Evolutionary conservation across 2,797 vertebrate genomes (phyloP), one percentile per base, ranked within the genome.

Genomic region (Otus scops): DNA sequence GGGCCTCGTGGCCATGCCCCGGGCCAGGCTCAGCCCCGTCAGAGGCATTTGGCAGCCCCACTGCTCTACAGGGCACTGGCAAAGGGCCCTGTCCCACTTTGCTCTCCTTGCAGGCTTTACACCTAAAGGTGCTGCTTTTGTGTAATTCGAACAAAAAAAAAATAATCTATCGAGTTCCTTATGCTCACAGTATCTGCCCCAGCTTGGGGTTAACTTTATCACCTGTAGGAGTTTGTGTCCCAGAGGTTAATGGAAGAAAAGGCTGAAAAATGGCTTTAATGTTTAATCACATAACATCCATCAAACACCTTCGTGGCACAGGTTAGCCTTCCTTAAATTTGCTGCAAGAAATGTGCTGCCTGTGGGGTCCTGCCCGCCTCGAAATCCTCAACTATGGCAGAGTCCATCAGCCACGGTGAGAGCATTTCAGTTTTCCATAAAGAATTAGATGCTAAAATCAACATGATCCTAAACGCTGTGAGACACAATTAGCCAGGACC

Each of bases 1-100:
- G 38, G 45, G 11, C 86, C 71, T 41, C 0, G 0, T 2, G 41
- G 71, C 60, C 3, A 0, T 69, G 86, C 4, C 54, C 54, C 0
- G 0, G 16, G 70, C 14, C 65, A 30, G 64, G 51, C n/a, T 77
- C 19, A 17, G 48, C 78, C 41, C 27, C 2, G 3, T 3, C 17
- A 3, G 59, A 86, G 30, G 60, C 4, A 5, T 51, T 87, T 0
- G 7, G 81, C 36, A 65, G 57, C 57, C 23, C 68, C 5, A 23
- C 61, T 77, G 67, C 67, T 67, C 30, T 9, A 28, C 12, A 1
- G 73, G 64, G 51, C 26, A 2, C 41, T 17, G 56, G 22, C 5
- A 2, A 68, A 68, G 7, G 68, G 68, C n/a, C 14, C 22, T 3
- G 26, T 36, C 34, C 38, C 8, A 3, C 26, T 67, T 45, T 13